These are phyloP conservation scores for Pseudorhiza aurosa DNA, from an alignment of 30 jellyfish, hydroid and myxozoan genomes.

Conservation along the genomic window DNA sequence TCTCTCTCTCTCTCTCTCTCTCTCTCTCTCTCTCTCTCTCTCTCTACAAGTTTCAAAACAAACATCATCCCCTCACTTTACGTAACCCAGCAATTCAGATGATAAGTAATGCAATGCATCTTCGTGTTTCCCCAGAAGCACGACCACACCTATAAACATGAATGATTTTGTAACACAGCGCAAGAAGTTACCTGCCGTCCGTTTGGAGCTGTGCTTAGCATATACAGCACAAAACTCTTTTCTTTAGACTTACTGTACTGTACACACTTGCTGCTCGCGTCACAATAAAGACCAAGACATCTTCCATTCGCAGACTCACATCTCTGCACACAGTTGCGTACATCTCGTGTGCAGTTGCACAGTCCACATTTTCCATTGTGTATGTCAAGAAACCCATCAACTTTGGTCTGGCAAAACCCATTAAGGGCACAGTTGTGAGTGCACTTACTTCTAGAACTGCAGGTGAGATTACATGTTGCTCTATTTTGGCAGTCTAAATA, in stretches of 20 bases:
- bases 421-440: slow-evolving; percentile 49
- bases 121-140: no score
- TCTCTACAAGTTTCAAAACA: no score
- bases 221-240: slow-evolving; percentile 26
- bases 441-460: slow-evolving; percentile 24
- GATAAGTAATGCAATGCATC: no score
- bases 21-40: no score
- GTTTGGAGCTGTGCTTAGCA: slow-evolving; percentile 40
- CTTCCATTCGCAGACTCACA: slow-evolving; percentile 19
- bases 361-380: slow-evolving; percentile 57
- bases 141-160: not conserved
- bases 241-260: slow-evolving; percentile 45
- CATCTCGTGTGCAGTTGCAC: slow-evolving; percentile 38
- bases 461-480: slow-evolving; percentile 38
- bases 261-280: slow-evolving; percentile 39
- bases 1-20: no score
- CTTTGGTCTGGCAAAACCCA: slow-evolving; percentile 44
- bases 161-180: not conserved
- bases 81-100: no score
- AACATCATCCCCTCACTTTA: no score
- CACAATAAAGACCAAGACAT: slow-evolving; percentile 41
- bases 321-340: slow-evolving; percentile 55
- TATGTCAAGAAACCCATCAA: slow-evolving; percentile 12
- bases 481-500: slow-evolving; percentile 36
- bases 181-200: slow-evolving; percentile 34